Base-by-base conservation (phyloP, 2,113 vertebrate genomes). In the Hucho hucho region DNA sequence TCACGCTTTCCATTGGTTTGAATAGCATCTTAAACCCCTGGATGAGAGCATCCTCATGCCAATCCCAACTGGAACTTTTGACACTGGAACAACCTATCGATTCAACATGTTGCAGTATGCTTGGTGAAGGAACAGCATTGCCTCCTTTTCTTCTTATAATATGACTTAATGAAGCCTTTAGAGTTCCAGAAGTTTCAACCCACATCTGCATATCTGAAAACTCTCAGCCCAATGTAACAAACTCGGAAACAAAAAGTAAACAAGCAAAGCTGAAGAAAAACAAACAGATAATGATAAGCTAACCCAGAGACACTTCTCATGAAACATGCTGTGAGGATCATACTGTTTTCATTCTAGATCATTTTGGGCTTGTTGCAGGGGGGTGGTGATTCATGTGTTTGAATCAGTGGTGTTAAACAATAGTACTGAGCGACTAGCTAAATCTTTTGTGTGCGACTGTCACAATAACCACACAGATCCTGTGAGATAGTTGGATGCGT, bases 21-120 rank as follows among this genome's bases (percentile, higher is more conserved):
- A 56, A 56, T 56, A 56, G 49, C 49, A 56, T 56, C 16, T 9
- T 37, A 66, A 75, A 69, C 58, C 58, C 73, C 67, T 56, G 13
- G 71, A 76, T 90, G 84, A 86, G 76, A 79, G 76, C 81, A 75
- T 67, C 63, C 63, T 11, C 75, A 64, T 77, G 28, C 22, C 69
- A 72, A 79, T 56, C 56, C 86, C 87, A 65, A 77, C 79, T 83
- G 82, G 84, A 83, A 79, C 80, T 84, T 89, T 89, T 87, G 86
- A 90, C 89, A 89, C 82, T 72, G 81, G 87, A 86, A 86, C 86
- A 85, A 88, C 78, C 84, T 87, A 86, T 89, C 84, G 88, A 9
- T 37, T 9, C 2, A 37, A 37, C 37, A 37, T 37, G 7, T 37
- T 37, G 37, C 37, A 37, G 37, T 37, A 1, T 37, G 37, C 37